phyloP scores from a whole-genome alignment of 2,113 vertebrate genomes.

The Zootoca vivipara region DNA sequence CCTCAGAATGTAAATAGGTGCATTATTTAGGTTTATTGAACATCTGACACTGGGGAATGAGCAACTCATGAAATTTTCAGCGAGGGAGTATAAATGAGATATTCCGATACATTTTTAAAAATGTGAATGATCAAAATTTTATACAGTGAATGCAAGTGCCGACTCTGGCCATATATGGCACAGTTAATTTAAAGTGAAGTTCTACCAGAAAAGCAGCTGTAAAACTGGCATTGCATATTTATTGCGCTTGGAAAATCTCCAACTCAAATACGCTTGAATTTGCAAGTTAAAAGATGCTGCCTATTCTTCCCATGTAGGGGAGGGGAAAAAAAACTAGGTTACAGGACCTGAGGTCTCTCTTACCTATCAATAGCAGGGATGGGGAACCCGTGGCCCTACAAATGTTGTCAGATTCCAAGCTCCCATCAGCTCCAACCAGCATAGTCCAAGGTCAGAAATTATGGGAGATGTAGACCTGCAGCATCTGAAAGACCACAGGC shows the following conservation, averaged over 20 bases:
- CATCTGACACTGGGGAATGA: slow-evolving; percentile 66
- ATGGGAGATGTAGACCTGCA: not conserved
- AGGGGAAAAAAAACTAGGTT: slow-evolving; percentile 11
- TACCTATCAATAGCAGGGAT: no score
- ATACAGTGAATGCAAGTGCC: slow-evolving; percentile 50
- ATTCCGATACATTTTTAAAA: slow-evolving; percentile 64
- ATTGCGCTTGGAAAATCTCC: slow-evolving; percentile 54
- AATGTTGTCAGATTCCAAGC: no score
- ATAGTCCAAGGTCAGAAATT: no score
- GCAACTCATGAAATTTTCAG: slow-evolving; percentile 72
- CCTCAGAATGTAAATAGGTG: slow-evolving; percentile 63
- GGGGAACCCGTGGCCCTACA: no score
- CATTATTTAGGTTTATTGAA: slow-evolving; percentile 75
- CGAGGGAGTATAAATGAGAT: slow-evolving; percentile 56
- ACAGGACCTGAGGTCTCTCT: no score
- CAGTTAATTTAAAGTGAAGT: slow-evolving; percentile 61
- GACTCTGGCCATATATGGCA: slow-evolving; percentile 52
- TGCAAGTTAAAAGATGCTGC: slow-evolving; percentile 37
- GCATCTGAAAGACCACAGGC: not conserved
- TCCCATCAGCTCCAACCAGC: no score
- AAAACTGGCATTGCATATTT: slow-evolving; percentile 51
- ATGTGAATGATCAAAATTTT: slow-evolving; percentile 69
- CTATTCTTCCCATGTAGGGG: slow-evolving; percentile 20
- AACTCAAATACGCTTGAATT: slow-evolving; percentile 47
- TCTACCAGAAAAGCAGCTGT: slow-evolving; percentile 48